phyloP scores from a whole-genome alignment of 2,113 vertebrate species.

The Lampris megalopsis region DNA sequence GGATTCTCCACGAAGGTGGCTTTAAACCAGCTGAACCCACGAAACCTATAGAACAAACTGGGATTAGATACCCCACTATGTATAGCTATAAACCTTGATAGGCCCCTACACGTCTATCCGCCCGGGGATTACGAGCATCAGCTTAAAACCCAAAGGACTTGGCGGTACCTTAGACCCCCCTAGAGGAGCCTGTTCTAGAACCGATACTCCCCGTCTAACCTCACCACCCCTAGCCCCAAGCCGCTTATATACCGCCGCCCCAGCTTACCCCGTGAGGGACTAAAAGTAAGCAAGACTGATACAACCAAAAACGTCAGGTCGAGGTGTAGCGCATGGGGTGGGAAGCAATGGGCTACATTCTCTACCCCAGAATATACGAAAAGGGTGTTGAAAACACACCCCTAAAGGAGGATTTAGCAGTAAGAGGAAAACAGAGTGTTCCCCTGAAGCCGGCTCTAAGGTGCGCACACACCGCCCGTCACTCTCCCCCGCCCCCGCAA shows the following conservation, averaged over 20 bases:
- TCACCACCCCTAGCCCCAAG: slow-evolving; percentile 49
- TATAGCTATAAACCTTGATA: slow-evolving; percentile 54
- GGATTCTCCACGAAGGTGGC: slow-evolving; percentile 50
- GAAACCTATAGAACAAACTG: slow-evolving; percentile 67
- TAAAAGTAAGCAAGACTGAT: slow-evolving; percentile 47
- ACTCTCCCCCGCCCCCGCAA: slow-evolving; percentile 49
- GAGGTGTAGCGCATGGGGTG: slow-evolving; percentile 64
- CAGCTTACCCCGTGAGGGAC: slow-evolving; percentile 65
- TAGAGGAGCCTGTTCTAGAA: slow-evolving; percentile 74
- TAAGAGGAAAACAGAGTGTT: slow-evolving; percentile 55
- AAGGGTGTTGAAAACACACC: slow-evolving; percentile 25
- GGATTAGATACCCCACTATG: slow-evolving; percentile 76
- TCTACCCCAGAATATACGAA: slow-evolving; percentile 37
- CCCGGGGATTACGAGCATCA: slow-evolving; percentile 62
- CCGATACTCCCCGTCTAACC: slow-evolving; percentile 67
- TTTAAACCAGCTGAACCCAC: slow-evolving; percentile 52
- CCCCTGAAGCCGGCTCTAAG: slow-evolving; percentile 61
- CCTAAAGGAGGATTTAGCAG: slow-evolving; percentile 72
- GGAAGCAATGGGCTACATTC: slow-evolving; percentile 71
- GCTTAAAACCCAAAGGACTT: slow-evolving; percentile 75
- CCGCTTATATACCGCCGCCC: slow-evolving; percentile 71
- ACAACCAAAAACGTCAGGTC: slow-evolving; percentile 60
- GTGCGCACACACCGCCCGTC: slow-evolving; percentile 71
- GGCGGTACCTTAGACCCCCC: slow-evolving; percentile 63
- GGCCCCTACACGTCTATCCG: slow-evolving; percentile 13